Evolutionary conservation across 2,113 vertebrate species (phyloP).

Genomic region (Chaetops frenatus): DNA sequence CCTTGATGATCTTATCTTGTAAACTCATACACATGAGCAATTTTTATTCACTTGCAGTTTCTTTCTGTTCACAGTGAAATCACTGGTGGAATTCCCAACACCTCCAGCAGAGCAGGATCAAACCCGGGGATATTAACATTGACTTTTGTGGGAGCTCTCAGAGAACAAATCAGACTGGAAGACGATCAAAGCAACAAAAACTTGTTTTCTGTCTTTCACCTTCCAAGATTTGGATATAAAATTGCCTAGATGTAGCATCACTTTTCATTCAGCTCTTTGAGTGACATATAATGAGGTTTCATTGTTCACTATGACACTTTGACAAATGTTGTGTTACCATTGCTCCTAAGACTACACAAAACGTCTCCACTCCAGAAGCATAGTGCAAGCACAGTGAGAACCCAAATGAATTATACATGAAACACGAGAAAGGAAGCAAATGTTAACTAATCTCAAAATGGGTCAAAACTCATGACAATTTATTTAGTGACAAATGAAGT

Average conservation of each 20-base stretch:
- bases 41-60: not conserved
- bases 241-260: not conserved
- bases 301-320: slow-evolving; percentile 31
- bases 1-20: not conserved
- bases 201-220: not conserved
- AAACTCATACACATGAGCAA: not conserved
- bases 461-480: slow-evolving; percentile 74
- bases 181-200: not conserved
- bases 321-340: slow-evolving; percentile 35
- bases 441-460: slow-evolving; percentile 72
- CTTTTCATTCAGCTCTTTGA: slow-evolving; percentile 26
- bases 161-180: not conserved
- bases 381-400: not conserved
- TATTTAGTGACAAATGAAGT: slow-evolving; percentile 64
- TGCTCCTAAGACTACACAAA: not conserved
- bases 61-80: not conserved
- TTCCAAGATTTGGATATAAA: slow-evolving; percentile 12
- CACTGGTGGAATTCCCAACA: not conserved
- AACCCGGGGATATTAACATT: not conserved
- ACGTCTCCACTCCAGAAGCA: not conserved
- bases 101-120: not conserved
- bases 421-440: slow-evolving; percentile 63
- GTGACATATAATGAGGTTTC: slow-evolving; percentile 22
- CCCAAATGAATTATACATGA: slow-evolving; percentile 69
- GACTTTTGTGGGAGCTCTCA: not conserved